Evolutionary conservation across 1,140 invertebrate species (phyloP).

Genomic region (Thalassaphorura encarpata): DNA sequence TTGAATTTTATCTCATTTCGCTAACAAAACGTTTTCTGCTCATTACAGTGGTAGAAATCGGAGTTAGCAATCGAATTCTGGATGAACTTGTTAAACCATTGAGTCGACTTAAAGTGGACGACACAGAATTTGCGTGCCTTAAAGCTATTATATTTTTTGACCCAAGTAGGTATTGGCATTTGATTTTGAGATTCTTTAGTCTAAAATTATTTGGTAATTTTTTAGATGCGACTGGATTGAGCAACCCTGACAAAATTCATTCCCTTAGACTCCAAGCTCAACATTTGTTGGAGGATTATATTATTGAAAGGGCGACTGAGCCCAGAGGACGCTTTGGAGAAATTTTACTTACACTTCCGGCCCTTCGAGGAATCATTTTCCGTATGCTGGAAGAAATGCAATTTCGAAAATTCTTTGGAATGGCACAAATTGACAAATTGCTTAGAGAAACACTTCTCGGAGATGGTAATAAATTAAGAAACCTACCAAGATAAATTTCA

Average conservation of each 20-base stretch:
- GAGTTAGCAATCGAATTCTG: conserved; percentile 78
- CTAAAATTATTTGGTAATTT: too few species aligned
- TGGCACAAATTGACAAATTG: conserved; percentile 88
- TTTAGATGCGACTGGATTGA: conserved; percentile 49
- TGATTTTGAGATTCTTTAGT: neutral
- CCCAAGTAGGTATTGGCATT: conserved; percentile 63
- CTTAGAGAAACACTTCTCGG: conserved; percentile 94
- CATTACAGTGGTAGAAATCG: conserved; percentile 45
- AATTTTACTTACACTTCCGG: conserved; percentile 84
- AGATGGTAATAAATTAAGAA: conserved; percentile 46
- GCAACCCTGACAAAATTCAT: conserved; percentile 43
- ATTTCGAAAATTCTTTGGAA: conserved; percentile 90
- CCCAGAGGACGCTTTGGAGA: conserved; percentile 91
- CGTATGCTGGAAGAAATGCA: conserved; percentile 99
- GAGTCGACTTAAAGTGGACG: conserved; percentile 87
- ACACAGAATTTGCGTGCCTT: conserved; percentile 91
- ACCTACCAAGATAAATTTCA: too few species aligned
- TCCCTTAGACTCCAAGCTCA: conserved; percentile 85
- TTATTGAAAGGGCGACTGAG: conserved; percentile 91
- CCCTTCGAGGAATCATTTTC: conserved; percentile 92
- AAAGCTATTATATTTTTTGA: conserved; percentile 98
- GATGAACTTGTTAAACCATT: conserved; percentile 89
- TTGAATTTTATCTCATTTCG: neutral
- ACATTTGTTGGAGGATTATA: conserved; percentile 94
- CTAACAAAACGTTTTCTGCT: neutral